phyloP scores from a whole-genome alignment of 2,113 vertebrate species.

The Cephalopterus ornatus region DNA sequence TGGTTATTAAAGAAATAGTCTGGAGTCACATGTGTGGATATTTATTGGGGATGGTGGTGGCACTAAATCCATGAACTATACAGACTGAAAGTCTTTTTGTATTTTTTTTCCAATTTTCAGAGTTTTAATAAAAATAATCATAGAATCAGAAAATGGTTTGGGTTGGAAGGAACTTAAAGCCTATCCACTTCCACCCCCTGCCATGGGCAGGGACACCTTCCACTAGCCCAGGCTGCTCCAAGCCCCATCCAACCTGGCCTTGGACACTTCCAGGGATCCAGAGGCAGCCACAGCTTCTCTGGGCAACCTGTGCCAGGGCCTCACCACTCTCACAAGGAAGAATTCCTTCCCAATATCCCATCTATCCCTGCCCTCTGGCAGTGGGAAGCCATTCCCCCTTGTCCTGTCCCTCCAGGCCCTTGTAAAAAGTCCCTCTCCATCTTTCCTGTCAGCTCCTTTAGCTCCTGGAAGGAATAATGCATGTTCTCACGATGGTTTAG shows the following conservation, averaged over 20 bases:
- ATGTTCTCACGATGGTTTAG: not conserved
- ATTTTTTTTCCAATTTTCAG: not conserved
- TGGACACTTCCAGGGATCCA: not conserved
- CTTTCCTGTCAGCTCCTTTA: not conserved
- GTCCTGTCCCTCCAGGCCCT: not conserved
- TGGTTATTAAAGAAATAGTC: too few relatives aligned
- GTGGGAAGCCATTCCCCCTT: not conserved
- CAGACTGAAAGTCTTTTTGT: too few relatives aligned
- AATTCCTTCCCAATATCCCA: not conserved
- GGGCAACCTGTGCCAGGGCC: not conserved
- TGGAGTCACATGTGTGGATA: too few relatives aligned
- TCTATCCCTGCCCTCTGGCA: rapidly evolving
- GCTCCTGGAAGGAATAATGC: not conserved
- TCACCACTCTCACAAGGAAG: not conserved
- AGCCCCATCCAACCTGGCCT: not conserved
- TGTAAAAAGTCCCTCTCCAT: not conserved
- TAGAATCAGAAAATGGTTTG: not conserved
- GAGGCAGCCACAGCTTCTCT: not conserved
- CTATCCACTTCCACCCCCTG: rapidly evolving
- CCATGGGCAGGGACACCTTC: not conserved
- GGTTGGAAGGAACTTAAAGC: not conserved
- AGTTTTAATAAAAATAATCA: not conserved
- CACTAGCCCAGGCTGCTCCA: not conserved
- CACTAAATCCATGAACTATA: too few relatives aligned
- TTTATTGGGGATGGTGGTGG: too few relatives aligned